Conservation (phyloP, 2,888 invertebrate species). For the Zaprionus obscuricornis region DNA sequence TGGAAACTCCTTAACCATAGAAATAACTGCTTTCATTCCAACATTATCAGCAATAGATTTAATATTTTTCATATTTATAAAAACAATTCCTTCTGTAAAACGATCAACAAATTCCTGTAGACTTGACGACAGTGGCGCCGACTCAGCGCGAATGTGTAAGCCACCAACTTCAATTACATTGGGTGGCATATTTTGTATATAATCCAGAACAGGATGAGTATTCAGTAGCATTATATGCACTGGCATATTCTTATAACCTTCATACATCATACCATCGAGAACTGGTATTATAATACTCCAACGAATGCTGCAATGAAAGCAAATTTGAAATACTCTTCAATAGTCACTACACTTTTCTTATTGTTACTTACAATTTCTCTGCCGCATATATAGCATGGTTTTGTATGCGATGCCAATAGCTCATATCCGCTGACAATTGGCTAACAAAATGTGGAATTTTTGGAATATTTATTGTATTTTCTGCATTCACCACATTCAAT, state of each 20-base stretch:
- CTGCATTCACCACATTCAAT: slow-evolving; percentile 36
- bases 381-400: slow-evolving; percentile 49
- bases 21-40: slow-evolving; percentile 52
- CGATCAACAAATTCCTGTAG: slow-evolving; percentile 68
- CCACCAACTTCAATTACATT: slow-evolving; percentile 82
- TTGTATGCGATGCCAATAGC: slow-evolving; percentile 47
- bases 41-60: slow-evolving; percentile 50
- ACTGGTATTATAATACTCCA: slow-evolving; percentile 17
- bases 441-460: slow-evolving; percentile 52
- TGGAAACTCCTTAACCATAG: slow-evolving; percentile 65
- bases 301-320: slow-evolving; percentile 17
- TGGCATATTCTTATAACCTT: neutral
- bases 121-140: slow-evolving; percentile 62
- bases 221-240: slow-evolving; percentile 76
- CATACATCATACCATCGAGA: slow-evolving; percentile 1
- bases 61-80: slow-evolving; percentile 72
- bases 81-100: slow-evolving; percentile 75
- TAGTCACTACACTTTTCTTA: too few species aligned
- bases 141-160: slow-evolving; percentile 72
- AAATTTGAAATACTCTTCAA: neutral
- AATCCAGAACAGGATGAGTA: slow-evolving; percentile 76
- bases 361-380: slow-evolving; percentile 57
- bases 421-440: slow-evolving; percentile 43
- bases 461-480: slow-evolving; percentile 52
- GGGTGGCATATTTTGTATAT: slow-evolving; percentile 78